Evolutionary conservation across 2,888 invertebrate genomes (phyloP).

Genomic region (Cantharis rufa): DNA sequence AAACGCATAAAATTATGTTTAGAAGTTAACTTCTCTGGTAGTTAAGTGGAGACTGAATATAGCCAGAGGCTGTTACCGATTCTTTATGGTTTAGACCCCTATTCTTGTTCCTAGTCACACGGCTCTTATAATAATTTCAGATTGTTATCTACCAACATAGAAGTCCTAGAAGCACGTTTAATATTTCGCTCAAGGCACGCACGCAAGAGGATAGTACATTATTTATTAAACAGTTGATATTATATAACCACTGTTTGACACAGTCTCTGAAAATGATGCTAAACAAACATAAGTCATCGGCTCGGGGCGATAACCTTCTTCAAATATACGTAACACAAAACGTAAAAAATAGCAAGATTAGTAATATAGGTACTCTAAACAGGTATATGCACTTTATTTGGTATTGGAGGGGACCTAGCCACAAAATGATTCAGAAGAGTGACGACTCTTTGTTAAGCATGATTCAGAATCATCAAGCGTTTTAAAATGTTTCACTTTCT

Average conservation of each 20-base stretch:
- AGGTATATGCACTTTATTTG: constrained; percentile 35
- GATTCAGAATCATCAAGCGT: constrained; percentile 23
- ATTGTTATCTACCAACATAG: constrained; percentile 28
- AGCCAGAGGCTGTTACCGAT: constrained; percentile 28
- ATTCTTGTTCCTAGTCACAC: constrained; percentile 29
- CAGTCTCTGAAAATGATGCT: constrained; percentile 22
- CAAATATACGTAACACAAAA: constrained; percentile 21
- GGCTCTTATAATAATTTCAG: constrained; percentile 27
- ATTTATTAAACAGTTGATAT: constrained; percentile 6
- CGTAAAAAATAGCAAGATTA: constrained; percentile 31
- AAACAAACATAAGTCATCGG: constrained; percentile 28
- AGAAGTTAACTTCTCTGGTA: constrained; percentile 27
- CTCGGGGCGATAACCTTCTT: constrained; percentile 29
- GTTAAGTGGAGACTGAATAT: constrained; percentile 28
- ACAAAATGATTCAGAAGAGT: constrained; percentile 32
- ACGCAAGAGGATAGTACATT: constrained; percentile 20
- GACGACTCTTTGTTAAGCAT: constrained; percentile 23
- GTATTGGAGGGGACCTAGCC: constrained; percentile 27
- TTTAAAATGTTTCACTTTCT: constrained; percentile 24
- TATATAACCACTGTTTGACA: constrained; percentile 18
- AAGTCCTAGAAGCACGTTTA: constrained; percentile 22
- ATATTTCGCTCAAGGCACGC: constrained; percentile 22
- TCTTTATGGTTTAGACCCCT: constrained; percentile 22
- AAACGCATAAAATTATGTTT: constrained; percentile 29
- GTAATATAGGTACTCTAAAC: constrained; percentile 33